Percentiles rank a stretch among this genome's conserved stretches.
phyloP scores from a whole-genome alignment of 2,888 invertebrate genomes.

The Phortica magna region DNA sequence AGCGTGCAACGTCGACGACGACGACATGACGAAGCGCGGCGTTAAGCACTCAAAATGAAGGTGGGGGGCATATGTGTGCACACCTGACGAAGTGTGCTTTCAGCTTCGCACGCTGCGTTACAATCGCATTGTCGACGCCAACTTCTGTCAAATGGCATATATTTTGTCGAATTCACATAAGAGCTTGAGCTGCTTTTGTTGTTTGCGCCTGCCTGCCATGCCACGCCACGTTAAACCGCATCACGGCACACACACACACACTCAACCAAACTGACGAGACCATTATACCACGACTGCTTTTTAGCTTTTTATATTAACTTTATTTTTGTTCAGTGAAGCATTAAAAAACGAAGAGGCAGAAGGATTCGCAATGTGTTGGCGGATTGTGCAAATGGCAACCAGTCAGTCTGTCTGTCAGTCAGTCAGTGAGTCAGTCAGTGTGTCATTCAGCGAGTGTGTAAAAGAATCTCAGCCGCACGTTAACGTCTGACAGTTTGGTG shows the following conservation, averaged over 20 bases:
- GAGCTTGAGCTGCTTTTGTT: constrained; percentile 59
- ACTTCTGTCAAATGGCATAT: constrained; percentile 57
- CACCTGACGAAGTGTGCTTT: neutral
- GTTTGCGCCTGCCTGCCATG: neutral
- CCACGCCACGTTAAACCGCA: too few species aligned
- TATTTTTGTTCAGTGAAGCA: neutral
- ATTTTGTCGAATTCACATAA: constrained; percentile 68
- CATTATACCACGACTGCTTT: neutral
- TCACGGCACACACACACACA: too few species aligned
- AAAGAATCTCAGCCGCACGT: constrained; percentile 34
- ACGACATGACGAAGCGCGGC: neutral
- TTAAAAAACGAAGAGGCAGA: neutral
- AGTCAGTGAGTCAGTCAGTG: neutral
- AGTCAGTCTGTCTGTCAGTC: neutral
- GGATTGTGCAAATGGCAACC: neutral
- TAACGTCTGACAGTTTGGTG: constrained; percentile 48
- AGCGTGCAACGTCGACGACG: neutral
- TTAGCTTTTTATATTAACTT: neutral
- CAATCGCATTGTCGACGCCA: neutral
- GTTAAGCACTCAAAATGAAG: too few species aligned
- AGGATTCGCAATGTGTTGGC: neutral
- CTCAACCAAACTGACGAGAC: too few species aligned
- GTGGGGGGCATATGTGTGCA: neutral
- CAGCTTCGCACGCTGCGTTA: neutral
- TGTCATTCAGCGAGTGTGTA: neutral